phyloP scores from a whole-genome alignment of 2,113 vertebrate genomes.

The Crocuta crocuta region DNA sequence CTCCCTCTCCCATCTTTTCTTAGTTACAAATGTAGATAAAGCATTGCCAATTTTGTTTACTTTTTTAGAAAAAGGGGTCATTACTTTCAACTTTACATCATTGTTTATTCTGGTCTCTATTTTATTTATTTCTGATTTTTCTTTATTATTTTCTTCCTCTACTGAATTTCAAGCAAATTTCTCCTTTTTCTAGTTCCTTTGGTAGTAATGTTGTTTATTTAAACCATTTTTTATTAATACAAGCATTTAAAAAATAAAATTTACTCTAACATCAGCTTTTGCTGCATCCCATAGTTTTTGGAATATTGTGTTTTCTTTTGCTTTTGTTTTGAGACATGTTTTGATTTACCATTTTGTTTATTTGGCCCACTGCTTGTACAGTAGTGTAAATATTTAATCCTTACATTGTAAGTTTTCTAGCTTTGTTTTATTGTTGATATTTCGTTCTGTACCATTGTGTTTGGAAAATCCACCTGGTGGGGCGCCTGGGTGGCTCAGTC shows the following conservation, averaged over 20 bases:
- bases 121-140: not conserved
- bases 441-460: not conserved
- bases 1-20: not conserved
- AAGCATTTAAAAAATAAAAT: not conserved
- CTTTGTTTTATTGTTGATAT: not conserved
- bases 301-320: not conserved
- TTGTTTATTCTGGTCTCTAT: not conserved
- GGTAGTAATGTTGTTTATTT: not conserved
- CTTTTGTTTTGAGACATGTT: not conserved
- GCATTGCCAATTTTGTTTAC: not conserved
- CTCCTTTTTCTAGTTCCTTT: not conserved
- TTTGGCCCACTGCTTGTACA: not conserved
- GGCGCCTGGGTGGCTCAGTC: too few species aligned
- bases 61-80: not conserved
- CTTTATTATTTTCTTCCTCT: not conserved
- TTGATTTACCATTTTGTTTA: not conserved
- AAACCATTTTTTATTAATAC: not conserved
- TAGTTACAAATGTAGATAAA: not conserved
- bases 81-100: not conserved
- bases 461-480: not conserved
- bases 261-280: not conserved
- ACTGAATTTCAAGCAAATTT: not conserved
- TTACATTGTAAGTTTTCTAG: not conserved
- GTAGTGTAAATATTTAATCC: not conserved
- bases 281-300: not conserved